Evolutionary conservation across 92 coral and sea anemone species (phyloP).

Genomic region (Heteractis magnifica): DNA sequence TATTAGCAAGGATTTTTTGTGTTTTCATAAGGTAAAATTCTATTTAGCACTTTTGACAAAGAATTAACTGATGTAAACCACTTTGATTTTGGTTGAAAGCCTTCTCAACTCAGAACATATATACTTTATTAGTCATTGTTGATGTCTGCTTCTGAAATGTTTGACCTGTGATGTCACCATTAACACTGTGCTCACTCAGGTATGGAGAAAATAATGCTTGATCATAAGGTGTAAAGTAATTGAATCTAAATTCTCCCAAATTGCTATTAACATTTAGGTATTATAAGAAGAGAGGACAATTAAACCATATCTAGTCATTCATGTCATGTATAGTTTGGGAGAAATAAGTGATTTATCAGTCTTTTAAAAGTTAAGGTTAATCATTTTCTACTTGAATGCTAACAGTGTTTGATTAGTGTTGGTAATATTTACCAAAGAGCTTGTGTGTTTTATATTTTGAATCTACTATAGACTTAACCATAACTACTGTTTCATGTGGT

Average conservation of each 20-base stretch:
- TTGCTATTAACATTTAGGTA: background rate
- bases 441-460: background rate
- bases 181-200: conserved; percentile 14
- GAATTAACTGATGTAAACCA: background rate
- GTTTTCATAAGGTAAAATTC: background rate
- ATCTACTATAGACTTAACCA: background rate
- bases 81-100: background rate
- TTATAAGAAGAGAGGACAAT: conserved; percentile 23
- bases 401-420: background rate
- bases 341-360: conserved; percentile 9
- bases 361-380: background rate
- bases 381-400: conserved; percentile 17
- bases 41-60: background rate
- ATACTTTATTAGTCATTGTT: background rate
- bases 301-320: conserved; percentile 25
- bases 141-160: conserved; percentile 28
- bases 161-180: conserved; percentile 36
- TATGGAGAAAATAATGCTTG: conserved; percentile 32
- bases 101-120: background rate
- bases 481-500: conserved; percentile 8
- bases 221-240: conserved; percentile 3
- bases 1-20: background rate
- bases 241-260: conserved; percentile 28
- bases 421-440: background rate
- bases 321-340: conserved; percentile 15